Evolutionary conservation across 1,140 invertebrate genomes (phyloP), one percentile per base, ranked within the genome.

Genomic region (Polypedilum pembai): DNA sequence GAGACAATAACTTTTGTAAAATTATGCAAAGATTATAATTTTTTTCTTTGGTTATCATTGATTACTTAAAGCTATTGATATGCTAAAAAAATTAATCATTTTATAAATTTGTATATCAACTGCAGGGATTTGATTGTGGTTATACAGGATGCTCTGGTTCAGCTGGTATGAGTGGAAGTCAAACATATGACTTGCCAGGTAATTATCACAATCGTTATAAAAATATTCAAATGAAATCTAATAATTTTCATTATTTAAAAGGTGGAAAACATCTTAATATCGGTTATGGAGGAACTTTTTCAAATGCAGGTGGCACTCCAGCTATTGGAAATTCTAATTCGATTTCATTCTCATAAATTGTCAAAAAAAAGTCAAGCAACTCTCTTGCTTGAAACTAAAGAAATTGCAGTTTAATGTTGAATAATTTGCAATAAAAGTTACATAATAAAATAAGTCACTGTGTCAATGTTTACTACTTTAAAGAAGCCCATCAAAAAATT

Each of bases 111-210:
- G n/a, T n/a, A n/a, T 3, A 3, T 45, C 7, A 45, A 3, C 7
- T 45, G 8, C n/a, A 56, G 45, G 76, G 77, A 10, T 77, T 78
- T 74, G 73, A 73, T 40, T 76, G 41, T 74, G 77, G 75, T 40
- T 73, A 75, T 15, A 20, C 75, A 24, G 77, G 77, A 40, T 65
- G 77, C 8, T 12, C 65, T 0, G 77, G 75, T 40, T 76, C 73
- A 56, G 77, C 76, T 45, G 77, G 76, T 17, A 63, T 78, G 1
- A 76, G 76, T 10, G 77, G 77, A 41, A 76, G 76, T 74, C 77
- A 78, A 74, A 76, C 76, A 7, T 78, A 77, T 73, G 73, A 76
- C 72, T 74, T 78, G 3, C 77, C 77, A 1, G 76, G 24, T 33
- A 33, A 33, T 33, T 33, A 33, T 33, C 24, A 33, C 5, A 33